phyloP scores from a whole-genome alignment of 2,113 vertebrate genomes.

The Meleagris gallopavo region DNA sequence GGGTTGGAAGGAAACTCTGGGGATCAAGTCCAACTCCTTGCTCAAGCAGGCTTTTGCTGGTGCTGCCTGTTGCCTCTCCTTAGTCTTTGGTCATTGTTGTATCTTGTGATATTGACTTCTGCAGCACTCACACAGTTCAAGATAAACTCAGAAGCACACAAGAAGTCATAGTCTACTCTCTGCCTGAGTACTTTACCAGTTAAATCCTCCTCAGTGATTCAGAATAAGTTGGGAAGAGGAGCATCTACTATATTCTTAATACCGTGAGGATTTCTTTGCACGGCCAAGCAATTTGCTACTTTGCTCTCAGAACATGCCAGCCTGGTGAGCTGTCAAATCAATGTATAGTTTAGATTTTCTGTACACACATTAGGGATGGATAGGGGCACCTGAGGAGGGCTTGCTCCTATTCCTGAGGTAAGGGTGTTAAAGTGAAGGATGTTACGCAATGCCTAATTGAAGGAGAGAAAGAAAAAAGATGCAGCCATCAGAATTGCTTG shows the following conservation, averaged over 20 bases:
- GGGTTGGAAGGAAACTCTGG: too few relatives aligned
- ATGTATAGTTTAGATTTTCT: neutral
- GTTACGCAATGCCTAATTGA: neutral
- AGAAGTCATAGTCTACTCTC: neutral
- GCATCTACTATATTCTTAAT: neutral
- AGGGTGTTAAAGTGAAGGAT: neutral
- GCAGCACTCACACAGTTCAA: rapidly evolving
- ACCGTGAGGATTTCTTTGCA: neutral
- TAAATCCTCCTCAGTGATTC: neutral
- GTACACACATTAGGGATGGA: neutral
- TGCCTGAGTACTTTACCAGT: neutral
- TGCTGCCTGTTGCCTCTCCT: neutral
- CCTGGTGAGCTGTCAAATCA: neutral
- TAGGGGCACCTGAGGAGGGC: neutral
- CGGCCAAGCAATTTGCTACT: neutral
- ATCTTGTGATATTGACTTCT: neutral
- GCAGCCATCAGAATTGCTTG: neutral
- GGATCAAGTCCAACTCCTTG: too few relatives aligned
- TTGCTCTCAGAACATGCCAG: neutral
- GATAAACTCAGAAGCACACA: neutral
- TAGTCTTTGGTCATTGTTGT: neutral
- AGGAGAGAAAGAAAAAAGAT: neutral
- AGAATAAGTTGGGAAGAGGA: neutral
- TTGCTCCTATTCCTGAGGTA: neutral
- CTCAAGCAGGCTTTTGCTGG: neutral